Conservation (phyloP, 2,888 invertebrate species). For the Phaonia tiefii region DNA sequence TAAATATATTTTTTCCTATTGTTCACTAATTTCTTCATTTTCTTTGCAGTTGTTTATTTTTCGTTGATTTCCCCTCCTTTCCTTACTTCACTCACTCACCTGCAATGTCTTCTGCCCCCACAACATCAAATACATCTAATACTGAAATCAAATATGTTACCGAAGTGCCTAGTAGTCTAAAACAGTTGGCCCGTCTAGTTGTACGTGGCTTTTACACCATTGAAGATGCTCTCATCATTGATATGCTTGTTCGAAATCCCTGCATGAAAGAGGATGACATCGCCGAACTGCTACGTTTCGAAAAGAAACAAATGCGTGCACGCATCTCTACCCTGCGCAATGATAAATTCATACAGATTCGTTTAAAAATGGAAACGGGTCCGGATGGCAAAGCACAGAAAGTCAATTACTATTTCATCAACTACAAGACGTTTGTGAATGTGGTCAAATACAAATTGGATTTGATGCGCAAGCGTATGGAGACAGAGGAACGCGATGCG, state of each 20-base stretch:
- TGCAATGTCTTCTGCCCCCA: constrained; percentile 52
- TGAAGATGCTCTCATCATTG: constrained; percentile 96
- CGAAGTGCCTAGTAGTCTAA: constrained; percentile 96
- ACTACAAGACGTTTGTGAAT: constrained; percentile 98
- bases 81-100: neutral
- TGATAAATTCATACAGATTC: constrained; percentile 96
- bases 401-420: constrained; percentile 98
- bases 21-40: neutral
- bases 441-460: constrained; percentile 98
- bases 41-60: constrained; percentile 15
- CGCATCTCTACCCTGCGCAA: constrained; percentile 92
- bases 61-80: constrained; percentile 13
- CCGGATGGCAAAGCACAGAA: constrained; percentile 96
- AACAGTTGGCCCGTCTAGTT: constrained; percentile 94
- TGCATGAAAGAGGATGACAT: constrained; percentile 94
- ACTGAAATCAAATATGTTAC: constrained; percentile 89
- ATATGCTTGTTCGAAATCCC: constrained; percentile 97
- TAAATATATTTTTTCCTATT: neutral
- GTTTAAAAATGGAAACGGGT: constrained; percentile 96
- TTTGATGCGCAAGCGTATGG: constrained; percentile 96
- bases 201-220: constrained; percentile 96
- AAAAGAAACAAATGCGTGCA: constrained; percentile 94
- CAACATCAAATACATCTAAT: constrained; percentile 77
- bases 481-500: constrained; percentile 96
- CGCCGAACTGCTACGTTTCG: constrained; percentile 95